Base-by-base conservation (phyloP, 2,797 vertebrate genomes). In the Poecile montanus region DNA sequence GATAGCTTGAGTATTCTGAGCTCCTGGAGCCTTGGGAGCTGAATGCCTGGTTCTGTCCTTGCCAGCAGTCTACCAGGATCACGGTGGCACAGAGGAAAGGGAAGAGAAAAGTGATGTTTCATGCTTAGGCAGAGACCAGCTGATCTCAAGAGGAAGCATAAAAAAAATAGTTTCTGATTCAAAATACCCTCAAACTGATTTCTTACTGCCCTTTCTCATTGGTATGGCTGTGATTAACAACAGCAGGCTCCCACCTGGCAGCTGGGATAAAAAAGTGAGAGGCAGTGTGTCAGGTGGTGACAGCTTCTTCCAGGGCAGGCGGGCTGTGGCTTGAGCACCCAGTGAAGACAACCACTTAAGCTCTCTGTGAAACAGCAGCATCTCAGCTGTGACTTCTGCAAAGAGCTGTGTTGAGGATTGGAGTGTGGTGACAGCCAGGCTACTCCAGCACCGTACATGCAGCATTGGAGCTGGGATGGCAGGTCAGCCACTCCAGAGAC, bases 131-230 rank as follows among this genome's bases (percentile, higher is more conserved):
- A 88, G 38, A 77, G 61, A 76, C 30, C 15, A 40, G 19, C 38
- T 70, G 60, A 42, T 71, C 15, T 57, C 53, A 57, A 83, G 27
- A 76, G 34, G 75, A 85, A 93, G 57, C 26, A 81, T 19, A 16
- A 83, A 88, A 34, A 89, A 79, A 77, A 3, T n/a, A 72, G 27
- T 32, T 92, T 77, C 72, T 88, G 61, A 17, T 61, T 85, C 83
- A 77, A 95, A 96, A 89, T 70, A 85, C 7, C 61, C 45, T 62
- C 14, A 3, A 42, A 62, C 11, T 42, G 32, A n/a, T 77, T 89
- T 88, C 68, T 71, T 67, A 21, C 42, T 65, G 68, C 47, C 12
- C n/a, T 77, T 76, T 81, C 45, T 88, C 8, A 1, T 63, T 54
- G 34, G 11, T 67, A 25, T 16, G 32, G 29, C 65, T 88, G 77